A percentile compares a stretch with the other conserved stretches of the same genome.
phyloP scores from a whole-genome alignment of 2,113 vertebrate species.

The Columba janthina region DNA sequence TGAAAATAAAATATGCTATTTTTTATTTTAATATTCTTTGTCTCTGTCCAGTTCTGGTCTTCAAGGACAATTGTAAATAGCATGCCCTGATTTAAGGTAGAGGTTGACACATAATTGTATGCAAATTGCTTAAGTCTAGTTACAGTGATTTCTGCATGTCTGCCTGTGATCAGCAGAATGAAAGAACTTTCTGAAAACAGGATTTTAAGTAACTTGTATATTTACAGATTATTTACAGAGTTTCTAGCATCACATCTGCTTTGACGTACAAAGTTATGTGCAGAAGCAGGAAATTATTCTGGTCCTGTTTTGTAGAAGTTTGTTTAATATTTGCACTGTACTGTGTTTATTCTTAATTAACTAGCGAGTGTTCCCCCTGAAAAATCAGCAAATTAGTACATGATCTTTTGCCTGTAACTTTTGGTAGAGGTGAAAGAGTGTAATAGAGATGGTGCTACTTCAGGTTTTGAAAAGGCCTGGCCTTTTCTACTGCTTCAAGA shows the following conservation, averaged over 20 bases:
- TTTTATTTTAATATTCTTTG: not conserved
- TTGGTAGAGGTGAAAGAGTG: not conserved
- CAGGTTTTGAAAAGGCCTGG: not conserved
- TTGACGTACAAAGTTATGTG: not conserved
- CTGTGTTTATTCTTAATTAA: not conserved
- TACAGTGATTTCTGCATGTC: not conserved
- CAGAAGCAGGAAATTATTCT: not conserved
- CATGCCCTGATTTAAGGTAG: not conserved
- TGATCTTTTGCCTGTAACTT: not conserved
- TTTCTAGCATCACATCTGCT: not conserved
- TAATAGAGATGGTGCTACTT: not conserved
- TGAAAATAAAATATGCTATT: not conserved
- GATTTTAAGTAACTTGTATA: not conserved
- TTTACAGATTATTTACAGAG: not conserved
- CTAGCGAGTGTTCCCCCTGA: not conserved
- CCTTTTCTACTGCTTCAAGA: not conserved
- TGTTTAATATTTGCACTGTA: not conserved
- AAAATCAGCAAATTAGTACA: not conserved
- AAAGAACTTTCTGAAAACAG: not conserved
- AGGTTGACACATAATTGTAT: not conserved
- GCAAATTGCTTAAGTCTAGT: not conserved
- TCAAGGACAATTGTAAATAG: not conserved
- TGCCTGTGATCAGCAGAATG: not conserved
- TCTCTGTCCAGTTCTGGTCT: not conserved
- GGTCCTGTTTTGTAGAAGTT: not conserved